A percentile compares a stretch with the other conserved stretches of the same genome.
phyloP scores from a whole-genome alignment of 2,888 invertebrate species.

The Lobophora halterata region DNA sequence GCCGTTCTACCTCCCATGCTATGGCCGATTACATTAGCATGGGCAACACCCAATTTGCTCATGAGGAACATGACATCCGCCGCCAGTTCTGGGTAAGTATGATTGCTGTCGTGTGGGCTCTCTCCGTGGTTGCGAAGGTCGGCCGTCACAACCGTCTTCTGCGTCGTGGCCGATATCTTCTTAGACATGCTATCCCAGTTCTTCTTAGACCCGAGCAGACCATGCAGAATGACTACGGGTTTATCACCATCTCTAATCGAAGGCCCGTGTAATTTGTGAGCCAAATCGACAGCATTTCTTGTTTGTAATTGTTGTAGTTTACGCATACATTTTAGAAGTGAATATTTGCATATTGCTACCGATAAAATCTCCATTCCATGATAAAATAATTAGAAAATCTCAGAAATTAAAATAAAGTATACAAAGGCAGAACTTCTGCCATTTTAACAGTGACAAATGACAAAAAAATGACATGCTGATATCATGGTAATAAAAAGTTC shows the following conservation, averaged over 20 bases:
- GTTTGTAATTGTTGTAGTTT: slow-evolving; percentile 2
- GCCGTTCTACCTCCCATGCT: slow-evolving; percentile 97
- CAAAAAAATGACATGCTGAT: too few species aligned
- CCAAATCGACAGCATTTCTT: slow-evolving; percentile 78
- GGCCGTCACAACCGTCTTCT: slow-evolving; percentile 89
- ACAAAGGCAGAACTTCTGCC: background rate
- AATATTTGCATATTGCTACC: slow-evolving; percentile 7
- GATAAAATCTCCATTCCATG: slow-evolving; percentile 40
- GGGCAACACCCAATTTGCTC: slow-evolving; percentile 75
- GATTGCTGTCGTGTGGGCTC: slow-evolving; percentile 88
- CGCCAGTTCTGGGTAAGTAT: slow-evolving; percentile 89
- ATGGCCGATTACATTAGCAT: slow-evolving; percentile 84
- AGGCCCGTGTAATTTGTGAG: slow-evolving; percentile 69
- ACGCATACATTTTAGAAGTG: slow-evolving; percentile 9
- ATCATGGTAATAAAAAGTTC: too few species aligned
- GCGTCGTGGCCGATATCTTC: slow-evolving; percentile 82
- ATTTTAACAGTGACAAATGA: slow-evolving; percentile 3
- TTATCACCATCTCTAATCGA: slow-evolving; percentile 38
- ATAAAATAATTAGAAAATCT: slow-evolving; percentile 7
- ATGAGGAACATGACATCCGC: slow-evolving; percentile 80
- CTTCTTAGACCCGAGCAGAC: slow-evolving; percentile 93
- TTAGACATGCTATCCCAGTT: slow-evolving; percentile 96
- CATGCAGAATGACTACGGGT: slow-evolving; percentile 92
- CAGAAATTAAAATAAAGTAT: slow-evolving; percentile 2
- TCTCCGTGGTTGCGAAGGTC: slow-evolving; percentile 98